Evolutionary conservation across 2,113 vertebrate species (phyloP), one percentile per base, ranked within the genome.

Genomic region (Ovis aries): DNA sequence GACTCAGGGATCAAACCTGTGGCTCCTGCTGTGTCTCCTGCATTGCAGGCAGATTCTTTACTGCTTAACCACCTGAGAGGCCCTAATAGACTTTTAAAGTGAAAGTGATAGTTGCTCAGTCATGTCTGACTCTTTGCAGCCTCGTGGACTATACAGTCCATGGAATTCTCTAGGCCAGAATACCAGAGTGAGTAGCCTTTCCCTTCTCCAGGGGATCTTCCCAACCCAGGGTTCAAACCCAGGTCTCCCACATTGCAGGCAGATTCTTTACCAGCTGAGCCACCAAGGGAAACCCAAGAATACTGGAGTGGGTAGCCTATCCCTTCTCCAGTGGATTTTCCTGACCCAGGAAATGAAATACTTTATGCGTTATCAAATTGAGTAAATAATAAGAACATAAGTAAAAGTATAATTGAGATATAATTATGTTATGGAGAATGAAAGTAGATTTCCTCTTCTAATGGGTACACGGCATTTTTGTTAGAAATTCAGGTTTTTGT

Each of bases 401-500:
- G 90, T 59, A 45, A 59, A 88, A 90, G 82, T 17, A 12, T 14
- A 96, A 83, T 67, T 71, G 57, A 55, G 53, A 53, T 50, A 84
- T 62, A 31, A 64, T 85, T 62, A 48, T 25, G 6, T 80, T 78
- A 90, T 55, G 6, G 17, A 43, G 14, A 62, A 93, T 25, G 15
- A 92, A 88, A 84, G 36, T 78, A 36, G 88, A 25, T 77, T 94
- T 77, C 82, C n/a, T 95, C n/a, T 45, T 97, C 86, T 27, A 87
- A 5, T 43, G 15, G 23, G 4, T 57, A 55, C n/a, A 50, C 13
- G 23, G 2, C 23, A 45, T 81, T 77, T 64, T 77, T 60, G 25
- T 89, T 71, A 93, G 55, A 27, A 36, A 12, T 31, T 71, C 2
- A 55, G 43, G 62, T 59, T 94, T 95, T 62, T 96, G 5, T 91